phyloP scores from a whole-genome alignment of 2,888 invertebrate genomes.

The Sepiola atlantica region DNA sequence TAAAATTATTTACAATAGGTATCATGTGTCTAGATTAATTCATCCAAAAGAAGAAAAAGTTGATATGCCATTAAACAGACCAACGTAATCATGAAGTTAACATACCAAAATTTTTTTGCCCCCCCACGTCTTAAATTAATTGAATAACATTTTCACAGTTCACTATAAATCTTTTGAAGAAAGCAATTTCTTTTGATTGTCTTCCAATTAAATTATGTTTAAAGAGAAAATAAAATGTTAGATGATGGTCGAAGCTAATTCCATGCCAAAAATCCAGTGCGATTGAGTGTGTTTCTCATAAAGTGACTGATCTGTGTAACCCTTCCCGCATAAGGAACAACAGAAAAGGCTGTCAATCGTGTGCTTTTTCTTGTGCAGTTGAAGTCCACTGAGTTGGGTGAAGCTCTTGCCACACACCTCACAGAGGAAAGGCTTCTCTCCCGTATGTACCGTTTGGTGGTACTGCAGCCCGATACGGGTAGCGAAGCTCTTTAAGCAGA shows the following conservation, averaged over 20 bases:
- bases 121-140: too few relatives aligned
- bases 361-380: background rate
- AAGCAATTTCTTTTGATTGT: background rate
- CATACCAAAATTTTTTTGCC: too few relatives aligned
- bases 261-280: background rate
- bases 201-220: background rate
- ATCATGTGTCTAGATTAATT: too few relatives aligned
- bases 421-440: conserved; percentile 19
- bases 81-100: too few relatives aligned
- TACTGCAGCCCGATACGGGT: background rate
- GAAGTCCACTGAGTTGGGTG: background rate
- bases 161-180: background rate
- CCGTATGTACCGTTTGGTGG: background rate
- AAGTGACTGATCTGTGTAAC: background rate
- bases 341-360: background rate
- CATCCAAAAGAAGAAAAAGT: too few relatives aligned
- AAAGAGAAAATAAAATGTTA: background rate
- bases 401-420: conserved; percentile 12
- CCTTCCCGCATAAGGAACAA: background rate
- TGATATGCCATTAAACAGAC: too few relatives aligned
- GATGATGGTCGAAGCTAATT: background rate
- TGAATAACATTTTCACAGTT: background rate
- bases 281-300: background rate
- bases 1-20: too few relatives aligned
- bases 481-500: background rate